Evolutionary conservation across 2,797 vertebrate species (phyloP).

Genomic region (Danio albolineatus): DNA sequence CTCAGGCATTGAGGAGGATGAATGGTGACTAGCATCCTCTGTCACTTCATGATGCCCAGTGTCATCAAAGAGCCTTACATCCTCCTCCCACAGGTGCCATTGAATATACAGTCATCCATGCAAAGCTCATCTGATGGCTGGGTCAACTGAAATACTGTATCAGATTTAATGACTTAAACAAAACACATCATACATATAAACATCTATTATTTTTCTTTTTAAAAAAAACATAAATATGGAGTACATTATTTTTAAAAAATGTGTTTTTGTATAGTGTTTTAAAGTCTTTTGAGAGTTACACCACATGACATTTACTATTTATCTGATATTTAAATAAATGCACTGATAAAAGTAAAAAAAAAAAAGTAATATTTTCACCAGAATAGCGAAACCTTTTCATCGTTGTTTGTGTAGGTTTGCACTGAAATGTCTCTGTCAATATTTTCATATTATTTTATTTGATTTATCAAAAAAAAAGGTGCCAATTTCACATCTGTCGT

Average conservation of each 20-base stretch:
- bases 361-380: no score
- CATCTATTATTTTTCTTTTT: not conserved
- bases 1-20: slow-evolving; percentile 30
- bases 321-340: no score
- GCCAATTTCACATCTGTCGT: no score
- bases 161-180: not conserved
- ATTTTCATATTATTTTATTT: no score
- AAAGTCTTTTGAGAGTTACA: not conserved
- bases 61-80: slow-evolving; percentile 21
- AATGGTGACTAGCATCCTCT: slow-evolving; percentile 48
- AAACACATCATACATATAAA: not conserved
- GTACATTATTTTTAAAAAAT: not conserved
- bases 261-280: no score
- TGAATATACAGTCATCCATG: not conserved
- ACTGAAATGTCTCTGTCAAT: no score
- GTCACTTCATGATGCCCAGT: slow-evolving; percentile 31
- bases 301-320: no score
- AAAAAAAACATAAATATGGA: not conserved
- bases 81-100: slow-evolving; percentile 35
- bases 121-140: slow-evolving; percentile 4
- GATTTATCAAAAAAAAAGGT: no score
- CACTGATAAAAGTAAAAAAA: no score
- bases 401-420: no score
- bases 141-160: not conserved
- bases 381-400: no score